Conservation (phyloP, 2,113 vertebrate genomes). For the Cinclus cinclus region DNA sequence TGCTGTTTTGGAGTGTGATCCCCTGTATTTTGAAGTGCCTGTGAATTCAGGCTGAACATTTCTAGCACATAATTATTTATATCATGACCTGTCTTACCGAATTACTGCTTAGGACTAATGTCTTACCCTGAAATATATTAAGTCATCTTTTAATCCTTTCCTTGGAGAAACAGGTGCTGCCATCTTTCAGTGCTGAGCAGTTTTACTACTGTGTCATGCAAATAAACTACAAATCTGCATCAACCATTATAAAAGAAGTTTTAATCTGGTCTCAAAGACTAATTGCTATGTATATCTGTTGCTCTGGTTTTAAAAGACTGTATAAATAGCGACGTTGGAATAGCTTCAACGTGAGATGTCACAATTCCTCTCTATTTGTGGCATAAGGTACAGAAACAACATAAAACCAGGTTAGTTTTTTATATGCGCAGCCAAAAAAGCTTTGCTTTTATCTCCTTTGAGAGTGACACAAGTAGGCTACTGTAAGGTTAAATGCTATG, state of each 20-base stretch:
- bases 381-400: background rate
- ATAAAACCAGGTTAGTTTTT: conserved; percentile 24
- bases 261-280: background rate
- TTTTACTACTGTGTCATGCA: background rate
- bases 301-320: background rate
- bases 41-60: background rate
- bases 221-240: background rate
- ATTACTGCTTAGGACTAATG: background rate
- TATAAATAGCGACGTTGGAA: background rate
- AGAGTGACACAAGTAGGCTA: conserved; percentile 5
- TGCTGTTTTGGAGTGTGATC: background rate
- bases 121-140: background rate
- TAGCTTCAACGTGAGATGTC: background rate
- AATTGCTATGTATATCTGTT: background rate
- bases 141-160: background rate
- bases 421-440: background rate
- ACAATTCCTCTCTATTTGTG: background rate
- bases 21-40: background rate
- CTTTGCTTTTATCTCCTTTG: background rate
- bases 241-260: background rate
- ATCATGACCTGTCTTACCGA: background rate
- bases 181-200: background rate
- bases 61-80: background rate
- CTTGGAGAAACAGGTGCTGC: background rate
- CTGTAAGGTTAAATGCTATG: background rate